Evolutionary conservation across 2,113 vertebrate genomes (phyloP).

Genomic region (Sisor rabdophorus): DNA sequence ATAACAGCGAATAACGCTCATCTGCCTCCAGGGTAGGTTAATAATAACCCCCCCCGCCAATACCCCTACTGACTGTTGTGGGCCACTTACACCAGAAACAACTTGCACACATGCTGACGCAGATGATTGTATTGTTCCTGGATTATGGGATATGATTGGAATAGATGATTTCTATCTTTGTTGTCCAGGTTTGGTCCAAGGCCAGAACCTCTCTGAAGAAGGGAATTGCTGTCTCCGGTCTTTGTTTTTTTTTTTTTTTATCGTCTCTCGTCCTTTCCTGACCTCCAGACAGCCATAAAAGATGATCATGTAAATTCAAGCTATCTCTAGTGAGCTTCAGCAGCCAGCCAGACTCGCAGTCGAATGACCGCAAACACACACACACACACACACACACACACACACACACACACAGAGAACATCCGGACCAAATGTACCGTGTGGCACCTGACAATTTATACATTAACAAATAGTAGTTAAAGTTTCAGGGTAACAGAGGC

Average conservation of each 20-base stretch:
- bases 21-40: too few species aligned
- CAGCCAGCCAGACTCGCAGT: constrained; percentile 30
- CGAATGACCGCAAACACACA: neutral
- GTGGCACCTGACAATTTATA: neutral
- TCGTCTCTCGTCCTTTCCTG: constrained; percentile 21
- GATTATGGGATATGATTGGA: too few species aligned
- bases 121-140: too few species aligned
- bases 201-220: neutral
- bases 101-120: neutral
- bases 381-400: neutral
- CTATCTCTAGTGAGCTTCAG: constrained; percentile 30
- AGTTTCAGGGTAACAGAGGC: neutral
- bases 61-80: too few species aligned
- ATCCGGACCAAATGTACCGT: neutral
- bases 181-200: too few species aligned
- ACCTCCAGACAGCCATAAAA: constrained; percentile 37
- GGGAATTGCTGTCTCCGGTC: constrained; percentile 17
- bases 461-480: neutral
- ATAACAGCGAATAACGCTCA: too few species aligned
- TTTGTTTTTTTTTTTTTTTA: too few species aligned
- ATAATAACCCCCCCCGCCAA: too few species aligned
- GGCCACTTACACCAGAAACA: too few species aligned
- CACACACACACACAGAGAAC: neutral
- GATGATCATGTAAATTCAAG: constrained; percentile 34
- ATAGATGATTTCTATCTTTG: constrained; percentile 4